phyloP scores from a whole-genome alignment of 2,888 invertebrate species.

The Folsomia manolachei region DNA sequence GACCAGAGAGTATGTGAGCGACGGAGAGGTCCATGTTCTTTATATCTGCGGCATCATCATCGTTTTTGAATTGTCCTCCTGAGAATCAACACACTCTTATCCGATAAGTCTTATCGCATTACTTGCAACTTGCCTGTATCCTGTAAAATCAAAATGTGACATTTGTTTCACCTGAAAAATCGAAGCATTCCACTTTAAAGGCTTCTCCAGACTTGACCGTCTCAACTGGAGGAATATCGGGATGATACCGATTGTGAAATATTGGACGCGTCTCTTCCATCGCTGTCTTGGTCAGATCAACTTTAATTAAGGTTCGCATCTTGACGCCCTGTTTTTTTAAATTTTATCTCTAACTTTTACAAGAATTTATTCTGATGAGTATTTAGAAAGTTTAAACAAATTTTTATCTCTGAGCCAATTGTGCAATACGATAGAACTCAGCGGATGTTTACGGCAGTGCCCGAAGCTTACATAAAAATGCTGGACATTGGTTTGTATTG shows the following conservation, averaged over 20 bases:
- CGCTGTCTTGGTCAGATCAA: conserved; percentile 23
- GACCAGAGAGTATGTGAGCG: conserved; percentile 36
- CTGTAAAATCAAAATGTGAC: not conserved
- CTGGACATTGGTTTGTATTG: not conserved
- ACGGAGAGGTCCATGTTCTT: conserved; percentile 19
- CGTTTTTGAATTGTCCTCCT: conserved; percentile 39
- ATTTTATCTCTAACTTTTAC: too few species aligned
- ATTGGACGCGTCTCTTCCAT: conserved; percentile 15
- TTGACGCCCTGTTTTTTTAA: too few species aligned
- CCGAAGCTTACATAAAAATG: not conserved
- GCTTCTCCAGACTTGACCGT: conserved; percentile 33
- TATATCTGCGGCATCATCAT: conserved; percentile 34
- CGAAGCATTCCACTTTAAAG: conserved; percentile 42
- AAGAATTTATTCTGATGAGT: too few species aligned
- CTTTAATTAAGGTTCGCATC: conserved; percentile 30
- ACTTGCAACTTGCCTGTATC: not conserved
- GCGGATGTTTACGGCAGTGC: too few species aligned
- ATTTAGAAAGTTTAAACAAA: too few species aligned
- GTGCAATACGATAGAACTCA: not conserved
- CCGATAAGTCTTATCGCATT: not conserved
- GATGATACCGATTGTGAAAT: conserved; percentile 43
- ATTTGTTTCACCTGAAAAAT: conserved; percentile 29
- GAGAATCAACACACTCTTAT: not conserved
- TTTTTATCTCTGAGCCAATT: too few species aligned
- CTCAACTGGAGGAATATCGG: conserved; percentile 37